Base-by-base conservation (phyloP, 2,888 invertebrate species). In the Luffia ferchaultella region DNA sequence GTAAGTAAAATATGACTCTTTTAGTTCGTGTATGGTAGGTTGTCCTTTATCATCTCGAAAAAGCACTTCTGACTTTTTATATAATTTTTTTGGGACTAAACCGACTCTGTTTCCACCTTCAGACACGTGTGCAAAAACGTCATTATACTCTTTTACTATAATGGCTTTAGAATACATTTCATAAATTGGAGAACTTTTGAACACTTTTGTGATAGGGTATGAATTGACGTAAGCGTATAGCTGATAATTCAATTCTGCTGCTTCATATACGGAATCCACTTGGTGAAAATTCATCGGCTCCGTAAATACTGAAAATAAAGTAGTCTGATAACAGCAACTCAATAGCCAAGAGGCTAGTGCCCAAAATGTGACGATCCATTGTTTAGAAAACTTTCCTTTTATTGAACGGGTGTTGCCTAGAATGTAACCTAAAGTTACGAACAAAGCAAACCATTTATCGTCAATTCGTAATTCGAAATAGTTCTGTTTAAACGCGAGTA, bases 261-360 rank as follows among this genome's bases (percentile, higher is more conserved):
- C 18, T 43, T 49, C 49, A 20, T 49, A 42, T 20, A 49, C 19
- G 43, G 49, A 40, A 19, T 49, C 3, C 9, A 49, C 43, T 49
- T 49, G 49, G 43, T 49, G 49, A 41, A 20, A 42, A 16, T 49
- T 20, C 1, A 7, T 20, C 12, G 49, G 49, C 42, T 42, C 20
- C 7, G 49, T 49, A 16, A 49, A 49, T 5, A 43, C 20, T 12
- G 42, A 42, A 7, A 43, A 49, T 19, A 49, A 16, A n/a, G 20
- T 20, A 18, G 42, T 49, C 17, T 49, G 49, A 20, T 42, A 49
- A 18, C 20, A 43, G 16, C 42, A 20, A 19, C 30, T 43, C 9
- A 43, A 20, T n/a, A 49, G 42, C 49, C 49, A 49, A 42, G 43
- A 12, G 18, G 17, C 19, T 1, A 43, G 15, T 16, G 19, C 9